A percentile compares a stretch with the other conserved stretches of the same genome.
These are phyloP conservation scores for Cyclura pinguis DNA, from an alignment of 2,797 vertebrate genomes.

Conservation along the genomic window DNA sequence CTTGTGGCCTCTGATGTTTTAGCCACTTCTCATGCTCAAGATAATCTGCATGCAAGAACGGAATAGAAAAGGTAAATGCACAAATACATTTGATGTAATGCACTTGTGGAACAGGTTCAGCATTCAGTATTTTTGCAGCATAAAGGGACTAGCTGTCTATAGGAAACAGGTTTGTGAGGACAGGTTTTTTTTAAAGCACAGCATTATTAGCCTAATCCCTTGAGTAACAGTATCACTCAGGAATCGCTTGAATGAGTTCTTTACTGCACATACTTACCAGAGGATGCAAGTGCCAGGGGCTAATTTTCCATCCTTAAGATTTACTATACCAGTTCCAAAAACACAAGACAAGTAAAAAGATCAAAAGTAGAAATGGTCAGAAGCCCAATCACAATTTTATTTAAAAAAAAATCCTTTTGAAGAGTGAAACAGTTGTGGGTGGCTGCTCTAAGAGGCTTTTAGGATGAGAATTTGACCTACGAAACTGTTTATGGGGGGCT, in stretches of 20 bases:
- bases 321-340: too few species aligned
- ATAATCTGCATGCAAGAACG: constrained; percentile 29
- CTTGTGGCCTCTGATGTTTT: constrained; percentile 6
- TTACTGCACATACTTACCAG: not conserved
- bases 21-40: constrained; percentile 42
- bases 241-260: not conserved
- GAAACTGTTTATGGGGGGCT: too few species aligned
- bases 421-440: too few species aligned
- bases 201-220: constrained; percentile 49
- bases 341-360: too few species aligned
- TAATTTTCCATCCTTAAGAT: too few species aligned
- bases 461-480: too few species aligned
- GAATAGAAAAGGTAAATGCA: not conserved
- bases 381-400: too few species aligned
- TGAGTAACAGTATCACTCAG: not conserved
- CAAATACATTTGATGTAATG: constrained; percentile 29
- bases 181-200: constrained; percentile 47
- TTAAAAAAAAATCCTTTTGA: too few species aligned
- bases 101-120: not conserved
- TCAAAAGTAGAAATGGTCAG: too few species aligned
- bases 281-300: too few species aligned
- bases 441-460: too few species aligned
- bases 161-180: not conserved
- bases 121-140: constrained; percentile 38
- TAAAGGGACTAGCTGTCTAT: constrained; percentile 4